phyloP scores from a whole-genome alignment of 2,888 invertebrate species.

The Ernsta delagoae region DNA sequence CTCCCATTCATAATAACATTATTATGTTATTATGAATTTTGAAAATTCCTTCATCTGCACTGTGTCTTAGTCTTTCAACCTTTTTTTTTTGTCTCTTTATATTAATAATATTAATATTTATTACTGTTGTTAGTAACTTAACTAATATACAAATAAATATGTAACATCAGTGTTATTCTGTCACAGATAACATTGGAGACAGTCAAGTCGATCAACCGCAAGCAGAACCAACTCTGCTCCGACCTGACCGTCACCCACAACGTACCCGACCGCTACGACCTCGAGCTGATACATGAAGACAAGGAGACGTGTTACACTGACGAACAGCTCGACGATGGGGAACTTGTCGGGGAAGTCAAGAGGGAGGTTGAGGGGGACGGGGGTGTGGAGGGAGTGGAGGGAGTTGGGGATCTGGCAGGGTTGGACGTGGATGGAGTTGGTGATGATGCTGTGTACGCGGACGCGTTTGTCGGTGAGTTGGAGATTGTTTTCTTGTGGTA shows the following conservation, averaged over 20 bases:
- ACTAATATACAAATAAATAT: no score
- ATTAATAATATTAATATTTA: no score
- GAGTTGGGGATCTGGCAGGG: no score
- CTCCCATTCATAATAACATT: no score
- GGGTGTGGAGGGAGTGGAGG: background rate
- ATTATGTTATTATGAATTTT: no score
- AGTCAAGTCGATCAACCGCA: constrained; percentile 57
- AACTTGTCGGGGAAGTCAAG: background rate
- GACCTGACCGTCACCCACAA: constrained; percentile 46
- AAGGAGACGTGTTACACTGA: background rate
- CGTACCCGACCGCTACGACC: constrained; percentile 50
- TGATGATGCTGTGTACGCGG: constrained; percentile 5
- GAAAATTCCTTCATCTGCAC: no score
- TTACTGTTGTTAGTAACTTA: no score
- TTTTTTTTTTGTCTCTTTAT: no score
- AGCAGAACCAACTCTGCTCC: constrained; percentile 51
- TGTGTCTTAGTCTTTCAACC: no score
- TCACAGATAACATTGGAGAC: constrained; percentile 57
- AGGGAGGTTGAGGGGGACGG: background rate
- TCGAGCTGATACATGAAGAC: constrained; percentile 43
- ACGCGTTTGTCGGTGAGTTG: constrained; percentile 18
- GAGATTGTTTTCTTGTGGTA: no score
- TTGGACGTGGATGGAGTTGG: background rate
- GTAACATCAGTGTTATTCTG: no score
- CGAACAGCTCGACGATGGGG: background rate